phyloP scores from a whole-genome alignment of 2,888 invertebrate species.

The Polymixis flavicincta region DNA sequence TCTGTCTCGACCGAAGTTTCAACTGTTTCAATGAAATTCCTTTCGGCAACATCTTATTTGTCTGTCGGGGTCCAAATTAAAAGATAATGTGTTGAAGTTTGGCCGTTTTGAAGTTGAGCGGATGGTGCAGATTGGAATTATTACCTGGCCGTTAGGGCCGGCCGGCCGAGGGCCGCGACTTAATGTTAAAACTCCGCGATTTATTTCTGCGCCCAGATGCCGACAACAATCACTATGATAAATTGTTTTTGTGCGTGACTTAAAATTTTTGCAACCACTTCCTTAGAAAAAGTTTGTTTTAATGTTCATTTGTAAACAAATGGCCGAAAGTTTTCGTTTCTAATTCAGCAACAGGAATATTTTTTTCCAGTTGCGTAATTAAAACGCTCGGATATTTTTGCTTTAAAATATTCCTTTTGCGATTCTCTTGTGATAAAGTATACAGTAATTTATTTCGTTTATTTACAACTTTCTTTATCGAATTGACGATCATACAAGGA shows the following conservation, averaged over 20 bases:
- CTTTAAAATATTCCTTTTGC: slow-evolving; percentile 35
- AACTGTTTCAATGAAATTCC: slow-evolving; percentile 78
- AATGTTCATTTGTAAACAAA: slow-evolving; percentile 67
- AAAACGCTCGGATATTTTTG: slow-evolving; percentile 47
- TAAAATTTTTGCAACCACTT: slow-evolving; percentile 77
- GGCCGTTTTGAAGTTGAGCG: slow-evolving; percentile 82
- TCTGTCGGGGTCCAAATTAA: slow-evolving; percentile 82
- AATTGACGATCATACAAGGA: slow-evolving; percentile 19
- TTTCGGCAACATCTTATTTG: slow-evolving; percentile 83
- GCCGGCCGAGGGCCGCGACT: slow-evolving; percentile 59
- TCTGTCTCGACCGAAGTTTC: slow-evolving; percentile 79
- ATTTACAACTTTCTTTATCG: slow-evolving; percentile 19
- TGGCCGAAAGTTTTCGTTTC: slow-evolving; percentile 54
- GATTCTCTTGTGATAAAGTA: slow-evolving; percentile 37
- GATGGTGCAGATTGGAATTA: slow-evolving; percentile 87
- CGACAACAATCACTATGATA: slow-evolving; percentile 84
- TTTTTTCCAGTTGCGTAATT: slow-evolving; percentile 57
- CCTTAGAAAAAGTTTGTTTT: slow-evolving; percentile 69
- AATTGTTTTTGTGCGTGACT: slow-evolving; percentile 81
- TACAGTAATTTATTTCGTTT: slow-evolving; percentile 36
- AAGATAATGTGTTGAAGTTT: slow-evolving; percentile 87
- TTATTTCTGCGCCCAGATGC: slow-evolving; percentile 87
- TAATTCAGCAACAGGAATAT: slow-evolving; percentile 61
- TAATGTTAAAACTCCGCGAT: slow-evolving; percentile 86
- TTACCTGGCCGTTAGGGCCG: slow-evolving; percentile 82